Percentiles rank a stretch among this genome's conserved stretches.
Evolutionary conservation across 2,797 vertebrate species (phyloP).

Genomic region (Chanos chanos): DNA sequence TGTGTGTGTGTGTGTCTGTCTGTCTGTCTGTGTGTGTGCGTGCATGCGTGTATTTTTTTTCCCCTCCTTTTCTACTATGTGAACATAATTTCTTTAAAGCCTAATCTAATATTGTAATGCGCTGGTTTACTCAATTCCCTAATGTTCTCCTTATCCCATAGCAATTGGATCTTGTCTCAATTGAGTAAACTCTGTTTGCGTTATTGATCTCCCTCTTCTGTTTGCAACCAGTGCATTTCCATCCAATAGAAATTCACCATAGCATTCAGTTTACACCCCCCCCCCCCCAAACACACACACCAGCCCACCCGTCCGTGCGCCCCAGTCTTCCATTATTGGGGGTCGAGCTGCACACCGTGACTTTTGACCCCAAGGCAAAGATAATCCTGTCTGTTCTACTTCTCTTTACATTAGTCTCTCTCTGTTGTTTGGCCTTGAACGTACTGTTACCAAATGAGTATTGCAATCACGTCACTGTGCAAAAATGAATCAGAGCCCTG

Average conservation of each 20-base stretch:
- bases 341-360: conserved; percentile 40
- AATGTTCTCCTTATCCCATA: conserved; percentile 54
- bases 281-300: conserved; percentile 28
- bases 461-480: conserved; percentile 33
- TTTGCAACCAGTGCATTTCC: conserved; percentile 45
- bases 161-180: conserved; percentile 45
- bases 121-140: conserved; percentile 49
- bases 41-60: conserved; percentile 26
- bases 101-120: conserved; percentile 55
- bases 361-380: conserved; percentile 48
- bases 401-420: conserved; percentile 47
- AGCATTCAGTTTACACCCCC: too few relatives aligned
- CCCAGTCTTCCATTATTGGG: conserved; percentile 36
- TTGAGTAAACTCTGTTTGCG: conserved; percentile 50
- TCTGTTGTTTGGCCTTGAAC: conserved; percentile 21
- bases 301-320: conserved; percentile 22
- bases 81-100: conserved; percentile 48
- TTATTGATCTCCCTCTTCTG: conserved; percentile 52
- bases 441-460: conserved; percentile 35
- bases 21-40: neutral
- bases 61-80: too few relatives aligned
- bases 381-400: conserved; percentile 43
- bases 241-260: conserved; percentile 37
- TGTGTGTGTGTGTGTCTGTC: neutral
- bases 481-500: conserved; percentile 41